Base-by-base conservation (phyloP, 2,113 vertebrate species). In the Rhinichthys klamathensis region DNA sequence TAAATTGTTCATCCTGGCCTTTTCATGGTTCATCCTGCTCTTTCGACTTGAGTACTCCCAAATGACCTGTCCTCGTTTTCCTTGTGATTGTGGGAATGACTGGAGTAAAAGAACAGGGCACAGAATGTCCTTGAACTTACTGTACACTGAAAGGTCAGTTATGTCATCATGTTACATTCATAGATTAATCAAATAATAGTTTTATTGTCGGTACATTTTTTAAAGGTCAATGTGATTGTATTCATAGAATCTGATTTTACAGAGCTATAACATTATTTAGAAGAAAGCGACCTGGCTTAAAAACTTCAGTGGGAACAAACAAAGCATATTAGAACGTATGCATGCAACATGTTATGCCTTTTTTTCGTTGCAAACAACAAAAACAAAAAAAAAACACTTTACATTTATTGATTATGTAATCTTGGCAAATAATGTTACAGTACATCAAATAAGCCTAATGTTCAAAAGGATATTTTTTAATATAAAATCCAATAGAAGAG, bases 1-100 rank as follows among this genome's bases (percentile, higher is more conserved):
- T 86, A 75, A 58, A 70, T 11, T n/a, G 21, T 13, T 13, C 51
- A 84, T 84, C n/a, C 49, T 76, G 49, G 27, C 16, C 74, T 76
- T 61, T 80, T 70, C 27, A 27, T 3, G 83, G 81, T 54, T 73
- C 49, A 27, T 74, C 15, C 46, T 13, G 63, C 69, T 79, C 32
- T 54, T 70, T 15, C 13, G 12, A 41, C 44, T n/a, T 63, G 58
- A 56, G 51, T 23, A 10, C 75, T 54, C 75, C 49, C 51, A 77
- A 25, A 63, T 84, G 58, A 63, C 44, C 16, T 32, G 35, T 46
- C 23, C 51, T 72, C 10, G 0, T 82, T 82, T 72, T 35, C 27
- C 21, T 23, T 54, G 41, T 72, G 49, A 60, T n/a, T 16, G 30
- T 16, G 69, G 38, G 70, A 74, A 3, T 21, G 54, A 56, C 18